Base-by-base conservation (phyloP, 2,113 vertebrate species). In the Pteronura brasiliensis region DNA sequence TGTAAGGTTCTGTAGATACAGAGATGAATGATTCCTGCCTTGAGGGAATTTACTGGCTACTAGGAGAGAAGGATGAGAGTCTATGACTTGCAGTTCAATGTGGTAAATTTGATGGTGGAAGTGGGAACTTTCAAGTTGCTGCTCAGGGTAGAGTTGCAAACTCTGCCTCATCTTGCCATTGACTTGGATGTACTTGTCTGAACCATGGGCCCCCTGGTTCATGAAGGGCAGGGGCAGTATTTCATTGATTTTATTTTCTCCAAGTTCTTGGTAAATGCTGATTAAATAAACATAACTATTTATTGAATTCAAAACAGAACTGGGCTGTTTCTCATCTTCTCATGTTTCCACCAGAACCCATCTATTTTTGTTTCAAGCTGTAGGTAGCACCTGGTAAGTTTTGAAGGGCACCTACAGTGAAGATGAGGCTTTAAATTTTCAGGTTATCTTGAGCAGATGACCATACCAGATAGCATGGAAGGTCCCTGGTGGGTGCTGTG, bases 351-450 rank as follows among this genome's bases (percentile, higher is more conserved):
- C 21, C 15, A 7, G 27, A 72, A 25, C 4, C 52, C 47, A 31
- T 76, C 23, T 55, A 29, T 6, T 21, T 31, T 63, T 63, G 55
- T 17, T 31, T 44, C 25, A 25, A 88, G 63, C 21, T 23, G 1
- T 34, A 71, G 25, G 63, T 39, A 13, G 57, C 42, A 7, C 13
- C 6, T 27, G 65, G 1, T 31, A 74, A 79, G 69, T 86, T 79
- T 65, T 94, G 91, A 97, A 87, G 71, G 95, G n/a, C 77, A 65
- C 7, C 34, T 52, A 11, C 57, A 77, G 21, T 55, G 81, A 59
- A 34, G 42, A 52, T 21, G 42, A 74, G 13, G 18, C n/a, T 92
- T 77, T 39, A 85, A 86, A 87, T 52, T 86, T 77, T 20, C 36
- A 44, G 49, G 9, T 52, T 29, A 17, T 80, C 79, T n/a, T 63